These are phyloP conservation scores for Cantharis rufa DNA, from an alignment of 2,888 invertebrate species.

Conservation along the genomic window DNA sequence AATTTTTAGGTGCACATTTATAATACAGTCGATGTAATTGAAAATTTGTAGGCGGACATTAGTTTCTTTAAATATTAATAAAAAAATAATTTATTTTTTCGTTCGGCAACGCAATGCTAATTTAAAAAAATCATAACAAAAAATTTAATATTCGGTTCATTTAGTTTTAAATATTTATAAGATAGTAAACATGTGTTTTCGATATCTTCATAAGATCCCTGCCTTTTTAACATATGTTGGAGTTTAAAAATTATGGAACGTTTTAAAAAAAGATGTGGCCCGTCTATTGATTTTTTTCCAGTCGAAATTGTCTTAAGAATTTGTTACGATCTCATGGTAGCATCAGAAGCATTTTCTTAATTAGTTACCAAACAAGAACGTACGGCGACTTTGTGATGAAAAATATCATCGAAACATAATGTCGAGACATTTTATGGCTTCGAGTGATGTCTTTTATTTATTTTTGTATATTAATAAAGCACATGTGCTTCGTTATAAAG, in stretches of 20 bases:
- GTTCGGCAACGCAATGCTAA: background rate
- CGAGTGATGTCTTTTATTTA: conserved; percentile 30
- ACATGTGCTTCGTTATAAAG: conserved; percentile 26
- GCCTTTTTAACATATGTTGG: conserved; percentile 31
- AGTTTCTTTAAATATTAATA: background rate
- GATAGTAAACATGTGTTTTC: conserved; percentile 32
- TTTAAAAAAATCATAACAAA: background rate
- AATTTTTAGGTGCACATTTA: background rate
- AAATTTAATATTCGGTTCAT: background rate
- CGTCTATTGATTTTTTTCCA: conserved; percentile 28
- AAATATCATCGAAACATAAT: conserved; percentile 29
- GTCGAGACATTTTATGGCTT: conserved; percentile 30
- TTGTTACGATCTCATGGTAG: conserved; percentile 21
- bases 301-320: conserved; percentile 14
- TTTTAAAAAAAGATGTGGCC: conserved; percentile 22
- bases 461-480: conserved; percentile 32
- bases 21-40: background rate
- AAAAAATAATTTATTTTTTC: background rate
- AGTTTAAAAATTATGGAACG: conserved; percentile 27
- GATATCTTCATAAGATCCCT: conserved; percentile 33
- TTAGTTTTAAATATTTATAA: conserved; percentile 17
- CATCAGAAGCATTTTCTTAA: conserved; percentile 23
- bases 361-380: conserved; percentile 20
- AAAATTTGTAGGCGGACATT: background rate
- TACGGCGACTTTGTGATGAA: conserved; percentile 21